phyloP scores from a whole-genome alignment of 2,113 vertebrate genomes.

The Diglossa brunneiventris region DNA sequence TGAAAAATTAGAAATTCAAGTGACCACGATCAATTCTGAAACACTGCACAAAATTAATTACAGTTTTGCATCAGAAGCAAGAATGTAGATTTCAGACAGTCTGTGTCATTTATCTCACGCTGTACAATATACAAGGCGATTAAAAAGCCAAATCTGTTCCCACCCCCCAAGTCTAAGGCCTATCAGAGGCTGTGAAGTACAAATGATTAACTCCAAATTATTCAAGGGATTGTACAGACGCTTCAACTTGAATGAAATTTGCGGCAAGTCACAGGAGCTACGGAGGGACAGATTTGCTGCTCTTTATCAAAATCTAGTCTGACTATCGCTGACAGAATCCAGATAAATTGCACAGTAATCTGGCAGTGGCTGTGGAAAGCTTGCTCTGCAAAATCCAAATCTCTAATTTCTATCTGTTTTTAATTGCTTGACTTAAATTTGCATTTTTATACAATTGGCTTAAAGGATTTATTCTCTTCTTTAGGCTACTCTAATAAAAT shows the following conservation, averaged over 20 bases:
- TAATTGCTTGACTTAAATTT: slow-evolving; percentile 80
- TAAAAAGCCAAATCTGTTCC: slow-evolving; percentile 84
- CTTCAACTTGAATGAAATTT: slow-evolving; percentile 79
- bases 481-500: slow-evolving; percentile 61
- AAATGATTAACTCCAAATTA: slow-evolving; percentile 92
- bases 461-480: slow-evolving; percentile 71
- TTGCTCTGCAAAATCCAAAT: slow-evolving; percentile 68
- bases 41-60: slow-evolving; percentile 97
- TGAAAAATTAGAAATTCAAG: slow-evolving; percentile 91
- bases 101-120: slow-evolving; percentile 84
- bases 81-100: slow-evolving; percentile 82
- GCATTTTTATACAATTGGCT: slow-evolving; percentile 80
- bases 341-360: slow-evolving; percentile 73
- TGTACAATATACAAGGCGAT: slow-evolving; percentile 82
- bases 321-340: slow-evolving; percentile 74
- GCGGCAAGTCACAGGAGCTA: slow-evolving; percentile 65
- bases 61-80: slow-evolving; percentile 88
- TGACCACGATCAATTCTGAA: slow-evolving; percentile 95
- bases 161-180: slow-evolving; percentile 80
- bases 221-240: slow-evolving; percentile 80
- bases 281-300: slow-evolving; percentile 71
- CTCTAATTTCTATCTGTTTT: slow-evolving; percentile 77
- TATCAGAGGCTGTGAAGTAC: slow-evolving; percentile 78
- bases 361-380: slow-evolving; percentile 63
- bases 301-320: slow-evolving; percentile 82